phyloP scores from a whole-genome alignment of 2,797 vertebrate genomes.

The Xenentodon cancila region DNA sequence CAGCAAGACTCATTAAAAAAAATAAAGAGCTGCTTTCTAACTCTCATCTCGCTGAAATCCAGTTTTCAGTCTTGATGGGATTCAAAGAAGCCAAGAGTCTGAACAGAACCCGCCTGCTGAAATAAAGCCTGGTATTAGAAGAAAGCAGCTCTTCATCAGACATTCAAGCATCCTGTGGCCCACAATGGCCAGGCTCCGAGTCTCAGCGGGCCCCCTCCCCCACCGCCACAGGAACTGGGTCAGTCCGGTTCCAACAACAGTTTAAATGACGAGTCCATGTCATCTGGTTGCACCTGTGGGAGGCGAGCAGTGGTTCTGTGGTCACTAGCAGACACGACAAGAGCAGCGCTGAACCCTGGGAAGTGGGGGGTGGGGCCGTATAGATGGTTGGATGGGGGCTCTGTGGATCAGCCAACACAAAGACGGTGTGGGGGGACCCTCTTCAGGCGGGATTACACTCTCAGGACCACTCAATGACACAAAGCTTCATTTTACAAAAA shows the following conservation, averaged over 20 bases:
- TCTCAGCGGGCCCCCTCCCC: slow-evolving; percentile 16
- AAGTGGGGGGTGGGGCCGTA: not conserved
- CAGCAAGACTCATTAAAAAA: not conserved
- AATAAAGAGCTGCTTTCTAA: no score
- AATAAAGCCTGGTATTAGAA: no score
- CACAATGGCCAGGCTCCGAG: no score
- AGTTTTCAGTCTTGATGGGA: not conserved
- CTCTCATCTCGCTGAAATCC: no score
- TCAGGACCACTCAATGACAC: not conserved
- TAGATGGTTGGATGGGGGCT: slow-evolving; percentile 45
- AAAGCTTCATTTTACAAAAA: slow-evolving; percentile 4
- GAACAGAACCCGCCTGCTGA: no score
- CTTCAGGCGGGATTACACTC: slow-evolving; percentile 51
- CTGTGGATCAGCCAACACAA: slow-evolving; percentile 77
- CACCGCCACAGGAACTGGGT: slow-evolving; percentile 30
- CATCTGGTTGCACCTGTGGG: slow-evolving; percentile 26
- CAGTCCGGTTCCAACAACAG: slow-evolving; percentile 22
- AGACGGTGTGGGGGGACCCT: slow-evolving; percentile 57
- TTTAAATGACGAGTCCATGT: slow-evolving; percentile 42
- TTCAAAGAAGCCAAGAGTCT: not conserved
- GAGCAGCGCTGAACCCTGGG: slow-evolving; percentile 24
- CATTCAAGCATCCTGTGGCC: slow-evolving; percentile 61
- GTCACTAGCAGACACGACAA: slow-evolving; percentile 12
- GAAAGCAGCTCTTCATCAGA: not conserved
- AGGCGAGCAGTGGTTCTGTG: slow-evolving; percentile 25